Base-by-base conservation (phyloP, 2,113 vertebrate species). In the Neodontobutis hainanensis region DNA sequence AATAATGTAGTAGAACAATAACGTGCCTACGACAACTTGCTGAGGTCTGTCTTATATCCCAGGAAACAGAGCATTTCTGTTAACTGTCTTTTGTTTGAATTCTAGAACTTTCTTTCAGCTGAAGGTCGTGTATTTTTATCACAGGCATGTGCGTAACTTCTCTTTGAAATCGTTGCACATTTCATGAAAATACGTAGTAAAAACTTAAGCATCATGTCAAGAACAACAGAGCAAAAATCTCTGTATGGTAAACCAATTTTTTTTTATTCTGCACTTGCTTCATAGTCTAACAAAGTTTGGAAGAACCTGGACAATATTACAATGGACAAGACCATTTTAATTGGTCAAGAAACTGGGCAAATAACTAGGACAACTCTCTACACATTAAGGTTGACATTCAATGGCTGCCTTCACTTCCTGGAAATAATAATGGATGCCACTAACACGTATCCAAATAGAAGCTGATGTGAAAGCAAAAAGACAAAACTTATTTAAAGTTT, bases 361-460 rank as follows among this genome's bases (percentile, higher is more conserved):
- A 27, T 27, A 27, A 27, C 19, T 27, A 27, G 19, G 19, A 2
- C 19, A 2, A 27, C 19, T 2, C 19, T 27, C 19, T 2, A 27
- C 19, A 52, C 57, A 51, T 66, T 47, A 46, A 15, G 61, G 67
- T 2, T 79, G 63, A 68, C 64, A 51, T 56, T 49, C 34, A 12
- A 5, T 27, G 15, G 35, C 11, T 9, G 62, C 16, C 60, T 66
- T 44, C 12, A 52, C 49, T n/a, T 44, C 73, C 38, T 46, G 40
- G 8, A 40, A 51, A 63, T 50, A 46, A 15, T n/a, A 0, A 1
- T 46, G 15, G 6, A 11, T 43, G 42, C 42, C 42, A 43, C 42
- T 43, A 43, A 6, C 6, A 43, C 2, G 42, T 43, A 11, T 43
- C 6, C 6, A 11, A 43, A 43, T 43, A 43, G 42, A 3, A 43